Base-by-base conservation (phyloP, 2,113 vertebrate genomes). In the Ornithorhynchus anatinus region DNA sequence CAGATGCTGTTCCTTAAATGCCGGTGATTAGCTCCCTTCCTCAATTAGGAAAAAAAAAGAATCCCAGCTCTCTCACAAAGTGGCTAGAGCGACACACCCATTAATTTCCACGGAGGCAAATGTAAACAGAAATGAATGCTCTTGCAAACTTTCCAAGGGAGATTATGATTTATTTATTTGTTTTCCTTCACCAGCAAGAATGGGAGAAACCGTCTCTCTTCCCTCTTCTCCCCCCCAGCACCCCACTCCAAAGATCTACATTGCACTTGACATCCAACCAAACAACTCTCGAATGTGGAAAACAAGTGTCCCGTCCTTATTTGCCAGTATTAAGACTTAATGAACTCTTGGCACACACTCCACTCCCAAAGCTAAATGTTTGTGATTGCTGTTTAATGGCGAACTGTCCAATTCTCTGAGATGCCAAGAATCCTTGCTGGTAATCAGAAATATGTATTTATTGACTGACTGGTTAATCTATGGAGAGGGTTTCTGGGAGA, bases 261-360 rank as follows among this genome's bases (percentile, higher is more conserved):
- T 51, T 58, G 27, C 43, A 48, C 59, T 67, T 75, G 72, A 69
- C 63, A 56, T 64, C 61, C 59, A 29, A 79, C 62, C 66, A 59
- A 73, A 80, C 43, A 53, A 67, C 42, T 64, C 57, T 72, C 61
- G 51, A 51, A 75, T 48, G 72, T 47, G 77, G 75, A 79, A 56
- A 72, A 7, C 23, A 32, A 54, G 59, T 48, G 44, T n/a, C 32
- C 44, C 37, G 38, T 32, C 68, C 61, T 35, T 29, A 68, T 64
- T 80, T 69, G 69, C 59, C 54, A 66, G 43, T 72, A 67, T 78
- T 76, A 73, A 72, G 67, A 44, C 77, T 76, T 82, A 74, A 75
- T 74, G 66, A 86, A 84, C 69, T 59, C 76, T 74, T 79, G 77
- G 84, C 44, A 6, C 8, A 31, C 60, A 58, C 51, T 69, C 51